Conservation (phyloP, 1,140 invertebrate species). For the Philopotamus ludificatus region DNA sequence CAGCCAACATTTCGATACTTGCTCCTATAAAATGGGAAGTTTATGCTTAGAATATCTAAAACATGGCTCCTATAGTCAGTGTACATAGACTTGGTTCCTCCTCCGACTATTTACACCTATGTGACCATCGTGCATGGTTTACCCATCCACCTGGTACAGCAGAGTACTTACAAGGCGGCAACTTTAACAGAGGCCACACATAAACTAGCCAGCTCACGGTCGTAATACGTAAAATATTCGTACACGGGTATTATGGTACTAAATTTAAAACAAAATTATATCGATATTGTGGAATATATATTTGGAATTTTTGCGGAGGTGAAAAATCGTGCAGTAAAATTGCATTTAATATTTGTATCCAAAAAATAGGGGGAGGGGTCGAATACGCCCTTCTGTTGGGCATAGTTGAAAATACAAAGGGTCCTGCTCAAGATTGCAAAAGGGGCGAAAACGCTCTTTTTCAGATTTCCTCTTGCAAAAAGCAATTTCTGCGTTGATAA, state of each 20-base stretch:
- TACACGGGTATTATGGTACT: background rate
- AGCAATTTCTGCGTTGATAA: constrained; percentile 29
- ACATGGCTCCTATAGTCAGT: constrained; percentile 19
- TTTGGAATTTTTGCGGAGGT: constrained; percentile 2
- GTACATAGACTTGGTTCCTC: background rate
- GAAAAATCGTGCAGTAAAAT: constrained; percentile 23
- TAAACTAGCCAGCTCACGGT: background rate
- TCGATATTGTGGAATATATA: no score
- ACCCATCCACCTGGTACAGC: constrained; percentile 3
- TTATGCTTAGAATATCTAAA: constrained; percentile 41
- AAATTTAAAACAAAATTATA: background rate
- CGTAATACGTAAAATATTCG: background rate
- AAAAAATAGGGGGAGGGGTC: no score
- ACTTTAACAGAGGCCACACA: constrained; percentile 12
- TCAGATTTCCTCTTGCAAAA: constrained; percentile 20
- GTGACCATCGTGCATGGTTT: no score
- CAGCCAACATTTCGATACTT: constrained; percentile 34
- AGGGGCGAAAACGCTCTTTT: constrained; percentile 24
- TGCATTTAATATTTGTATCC: constrained; percentile 26
- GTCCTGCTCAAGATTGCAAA: constrained; percentile 19
- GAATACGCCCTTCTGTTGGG: constrained; percentile 4
- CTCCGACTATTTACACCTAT: constrained; percentile 23
- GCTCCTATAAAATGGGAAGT: constrained; percentile 41
- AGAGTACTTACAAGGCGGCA: constrained; percentile 15
- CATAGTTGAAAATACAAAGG: constrained; percentile 22